Base-by-base conservation (phyloP, 2,113 vertebrate genomes). In the Dinomys branickii region DNA sequence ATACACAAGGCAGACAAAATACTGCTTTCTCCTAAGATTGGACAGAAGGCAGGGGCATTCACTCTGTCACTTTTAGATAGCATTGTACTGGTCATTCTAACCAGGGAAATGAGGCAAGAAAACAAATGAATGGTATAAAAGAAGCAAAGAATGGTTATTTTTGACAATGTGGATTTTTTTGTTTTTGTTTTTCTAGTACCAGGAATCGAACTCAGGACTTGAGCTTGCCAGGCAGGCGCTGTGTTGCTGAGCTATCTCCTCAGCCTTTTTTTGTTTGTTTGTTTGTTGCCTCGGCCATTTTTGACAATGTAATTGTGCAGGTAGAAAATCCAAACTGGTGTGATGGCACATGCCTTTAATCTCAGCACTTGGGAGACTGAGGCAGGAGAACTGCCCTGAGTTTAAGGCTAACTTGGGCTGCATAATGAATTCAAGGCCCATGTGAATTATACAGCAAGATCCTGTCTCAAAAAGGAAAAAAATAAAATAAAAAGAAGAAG, bases 1-100 rank as follows among this genome's bases (percentile, higher is more conserved):
- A n/a, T 0, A 26, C 22, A n/a, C 0, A 6, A 3, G 24, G 63
- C 41, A 14, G 3, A 4, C 2, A 0, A 2, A 2, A 2, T 0
- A 35, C 1, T 2, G 5, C 30, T 28, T 33, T 44, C 52, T 75
- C 13, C 41, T 56, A 17, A 44, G 54, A 13, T 0, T 2, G 28
- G 22, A 73, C 22, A 1, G 1, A 2, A 14, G 59, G 35, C 33
- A 17, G 1, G 47, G 19, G 0, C 0, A 20, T 24, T 47, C 58
- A 35, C 26, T 20, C 6, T 19, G 11, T 33, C 6, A 7, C 26
- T 7, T 17, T 11, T 5, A 14, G 0, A 13, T 13, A 2, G 33
- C 28, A 3, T 1, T 4, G 41, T 28, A 4, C 33, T 1, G 11
- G 30, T 1, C 54, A 28, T 20, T 6, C 63, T 19, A 28, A 35